Evolutionary conservation across 2,888 invertebrate genomes (phyloP).

Genomic region (Anoncus sp.): DNA sequence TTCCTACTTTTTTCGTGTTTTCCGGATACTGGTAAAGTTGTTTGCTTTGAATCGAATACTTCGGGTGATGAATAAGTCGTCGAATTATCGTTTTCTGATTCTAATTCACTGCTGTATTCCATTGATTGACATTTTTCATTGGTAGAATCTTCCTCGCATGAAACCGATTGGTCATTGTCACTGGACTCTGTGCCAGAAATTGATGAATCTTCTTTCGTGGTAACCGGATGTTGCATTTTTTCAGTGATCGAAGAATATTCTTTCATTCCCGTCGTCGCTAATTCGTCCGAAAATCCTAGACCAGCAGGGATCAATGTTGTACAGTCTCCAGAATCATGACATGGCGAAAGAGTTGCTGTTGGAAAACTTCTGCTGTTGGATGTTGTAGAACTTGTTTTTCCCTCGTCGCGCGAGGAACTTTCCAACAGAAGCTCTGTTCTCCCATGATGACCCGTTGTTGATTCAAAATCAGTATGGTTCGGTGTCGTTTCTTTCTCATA

Average conservation of each 20-base stretch:
- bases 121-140: conserved; percentile 17
- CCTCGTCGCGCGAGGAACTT: too few relatives aligned
- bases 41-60: not conserved
- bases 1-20: not conserved
- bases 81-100: not conserved
- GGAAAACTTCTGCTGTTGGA: not conserved
- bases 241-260: not conserved
- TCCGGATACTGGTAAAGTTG: not conserved
- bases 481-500: too few relatives aligned
- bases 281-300: not conserved
- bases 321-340: conserved; percentile 26
- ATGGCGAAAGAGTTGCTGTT: not conserved
- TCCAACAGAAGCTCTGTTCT: too few relatives aligned
- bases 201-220: not conserved
- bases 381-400: not conserved
- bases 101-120: not conserved
- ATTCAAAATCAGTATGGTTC: too few relatives aligned
- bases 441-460: too few relatives aligned
- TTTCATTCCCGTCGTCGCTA: not conserved
- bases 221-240: not conserved
- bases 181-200: not conserved
- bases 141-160: conserved; percentile 11
- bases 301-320: not conserved
- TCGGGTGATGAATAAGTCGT: not conserved
- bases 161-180: not conserved